Evolutionary conservation across 2,888 invertebrate genomes (phyloP).

Genomic region (Heliconius hortense): DNA sequence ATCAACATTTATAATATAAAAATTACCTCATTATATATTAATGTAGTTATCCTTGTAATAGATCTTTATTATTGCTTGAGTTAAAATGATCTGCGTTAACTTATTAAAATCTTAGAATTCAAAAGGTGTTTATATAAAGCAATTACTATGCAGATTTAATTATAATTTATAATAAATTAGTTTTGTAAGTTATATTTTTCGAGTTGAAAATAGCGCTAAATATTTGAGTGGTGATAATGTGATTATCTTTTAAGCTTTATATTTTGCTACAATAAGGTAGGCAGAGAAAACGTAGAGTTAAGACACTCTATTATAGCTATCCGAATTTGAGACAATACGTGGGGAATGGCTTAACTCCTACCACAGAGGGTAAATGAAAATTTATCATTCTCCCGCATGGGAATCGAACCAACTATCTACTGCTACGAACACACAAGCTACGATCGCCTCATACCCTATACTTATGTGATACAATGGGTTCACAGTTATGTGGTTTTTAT

Average conservation of each 20-base stretch:
- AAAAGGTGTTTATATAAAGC: not conserved
- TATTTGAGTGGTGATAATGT: not conserved
- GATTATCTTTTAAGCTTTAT: not conserved
- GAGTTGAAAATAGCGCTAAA: not conserved
- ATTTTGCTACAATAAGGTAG: too few relatives aligned
- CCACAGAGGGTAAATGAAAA: not conserved
- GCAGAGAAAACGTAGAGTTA: not conserved
- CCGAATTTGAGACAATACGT: not conserved
- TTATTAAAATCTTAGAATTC: slow-evolving; percentile 11
- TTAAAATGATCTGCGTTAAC: not conserved
- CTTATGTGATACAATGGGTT: not conserved
- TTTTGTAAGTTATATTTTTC: slow-evolving; percentile 1
- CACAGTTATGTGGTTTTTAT: not conserved
- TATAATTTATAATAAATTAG: slow-evolving; percentile 6
- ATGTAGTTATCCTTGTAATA: slow-evolving; percentile 15
- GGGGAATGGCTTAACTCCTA: not conserved
- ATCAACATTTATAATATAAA: slow-evolving; percentile 21
- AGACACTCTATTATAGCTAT: too few relatives aligned
- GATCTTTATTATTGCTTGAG: slow-evolving; percentile 5
- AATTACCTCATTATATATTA: slow-evolving; percentile 15
- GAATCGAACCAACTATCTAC: not conserved
- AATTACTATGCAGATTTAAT: not conserved
- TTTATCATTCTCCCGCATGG: not conserved
- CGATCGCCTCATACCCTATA: not conserved
- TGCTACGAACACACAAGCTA: not conserved